Evolutionary conservation across 2,888 invertebrate species (phyloP), one percentile per base, ranked within the genome.

Genomic region (Nineta flava): DNA sequence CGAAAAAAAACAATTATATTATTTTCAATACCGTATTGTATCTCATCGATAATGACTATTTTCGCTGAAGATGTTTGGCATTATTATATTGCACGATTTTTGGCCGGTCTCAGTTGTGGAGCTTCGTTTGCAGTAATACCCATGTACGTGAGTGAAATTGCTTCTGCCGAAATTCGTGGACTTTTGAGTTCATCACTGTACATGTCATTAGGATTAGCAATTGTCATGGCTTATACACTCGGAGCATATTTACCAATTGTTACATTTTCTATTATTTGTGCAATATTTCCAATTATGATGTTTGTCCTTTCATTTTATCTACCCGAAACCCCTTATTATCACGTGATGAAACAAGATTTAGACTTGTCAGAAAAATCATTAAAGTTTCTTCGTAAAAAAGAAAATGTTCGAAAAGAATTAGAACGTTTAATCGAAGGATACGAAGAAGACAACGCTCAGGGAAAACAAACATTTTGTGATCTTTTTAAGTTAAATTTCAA

Each of bases 41-140:
- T 74, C 42, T 74, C 76, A 54, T 78, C 77, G 77, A 60, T 75
- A 38, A 60, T 77, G 51, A 69, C 76, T 57, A 71, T 76, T 56
- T 59, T 68, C 13, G 77, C 77, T 43, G 67, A 69, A 52, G 71
- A 72, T 3, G 72, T 75, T 3, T 62, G 68, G 43, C 57, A 71
- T 43, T 66, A 77, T 7, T 76, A 75, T 61, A 67, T 70, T 7
- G 46, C 46, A 6, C 19, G 46, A 32, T 32, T 76, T 66, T 71
- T 76, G 62, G 73, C 73, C 43, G 77, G 77, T 1, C 62, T 77
- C 12, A 76, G 76, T 3, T 74, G 9, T n/a, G 34, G 46, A 13
- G 19, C 10, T 13, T 10, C 26, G 15, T 26, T 46, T 13, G 9
- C 31, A 4, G 64, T 67, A 4, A 65, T 65, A 1, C 70, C 73